These are phyloP conservation scores for Solen grandis DNA, from an alignment of 1,140 invertebrate genomes.

Conservation along the genomic window DNA sequence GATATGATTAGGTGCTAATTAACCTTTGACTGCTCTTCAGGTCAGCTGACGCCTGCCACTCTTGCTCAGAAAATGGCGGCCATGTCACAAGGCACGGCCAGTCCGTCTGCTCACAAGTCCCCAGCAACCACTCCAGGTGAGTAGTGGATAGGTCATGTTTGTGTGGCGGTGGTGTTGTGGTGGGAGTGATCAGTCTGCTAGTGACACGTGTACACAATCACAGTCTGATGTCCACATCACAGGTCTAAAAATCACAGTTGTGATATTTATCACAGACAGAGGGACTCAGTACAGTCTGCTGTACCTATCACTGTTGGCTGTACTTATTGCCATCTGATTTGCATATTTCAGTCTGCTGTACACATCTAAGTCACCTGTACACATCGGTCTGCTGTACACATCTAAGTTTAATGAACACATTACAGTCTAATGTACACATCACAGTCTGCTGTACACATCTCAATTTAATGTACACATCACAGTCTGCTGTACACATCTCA, in stretches of 20 bases:
- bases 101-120: conserved; percentile 56
- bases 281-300: not conserved
- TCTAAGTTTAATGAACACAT: too few species aligned
- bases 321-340: too few species aligned
- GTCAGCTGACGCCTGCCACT: conserved; percentile 11
- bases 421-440: too few species aligned
- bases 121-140: conserved; percentile 60
- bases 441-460: too few species aligned
- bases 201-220: not conserved
- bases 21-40: not conserved
- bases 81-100: conserved; percentile 32
- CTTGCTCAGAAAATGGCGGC: conserved; percentile 7
- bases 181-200: not conserved
- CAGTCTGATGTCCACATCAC: not conserved
- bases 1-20: not conserved
- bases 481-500: too few species aligned
- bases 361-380: too few species aligned
- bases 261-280: not conserved
- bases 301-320: not conserved
- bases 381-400: too few species aligned
- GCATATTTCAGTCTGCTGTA: too few species aligned
- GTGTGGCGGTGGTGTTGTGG: not conserved
- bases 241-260: not conserved
- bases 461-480: too few species aligned
- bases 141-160: not conserved